Evolutionary conservation across 2,113 vertebrate genomes (phyloP), one percentile per base, ranked within the genome.

Genomic region (Mugil cephalus): DNA sequence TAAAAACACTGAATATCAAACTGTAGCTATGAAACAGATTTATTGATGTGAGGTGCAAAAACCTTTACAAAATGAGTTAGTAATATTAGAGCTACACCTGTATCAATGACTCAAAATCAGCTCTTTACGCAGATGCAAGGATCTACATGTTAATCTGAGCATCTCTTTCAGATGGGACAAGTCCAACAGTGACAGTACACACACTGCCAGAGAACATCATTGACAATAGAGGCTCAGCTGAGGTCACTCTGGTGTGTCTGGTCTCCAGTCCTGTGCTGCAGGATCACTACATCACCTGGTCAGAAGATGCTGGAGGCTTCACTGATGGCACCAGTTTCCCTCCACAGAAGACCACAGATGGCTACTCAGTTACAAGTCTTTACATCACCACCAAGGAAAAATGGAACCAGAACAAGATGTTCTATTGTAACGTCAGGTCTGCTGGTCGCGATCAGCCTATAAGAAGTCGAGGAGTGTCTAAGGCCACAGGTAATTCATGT

Each of bases 351-450:
- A 66, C 13, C 1, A 0, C 17, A 13, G 0, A 14, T 3, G 39
- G 43, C 14, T 34, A 55, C 19, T 13, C 0, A 13, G 74, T 63
- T 2, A 45, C 69, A n/a, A 83, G 74, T 60, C 3, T 83, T 59
- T 80, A 73, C 78, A 65, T 4, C 45, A 55, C 15, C 19, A 61
- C 43, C 38, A 72, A 56, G 34, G 2, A 0, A 0, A 52, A 42
- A 6, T 54, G 84, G 84, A 0, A 48, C 0, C 0, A 0, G 0
- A 0, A 0, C 0, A 1, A 0, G 1, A 0, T 0, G 6, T 71
- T 71, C 13, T 0, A 0, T 13, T 81, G 84, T 74, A 8, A 24
- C 10, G 46, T 64, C 10, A 10, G 11, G 21, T 0, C 30, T 36
- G 52, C 30, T 47, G 47, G 53, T 1, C 1, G 7, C 13, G n/a